Base-by-base conservation (phyloP, 1,140 invertebrate species). In the Drosophila burlai region DNA sequence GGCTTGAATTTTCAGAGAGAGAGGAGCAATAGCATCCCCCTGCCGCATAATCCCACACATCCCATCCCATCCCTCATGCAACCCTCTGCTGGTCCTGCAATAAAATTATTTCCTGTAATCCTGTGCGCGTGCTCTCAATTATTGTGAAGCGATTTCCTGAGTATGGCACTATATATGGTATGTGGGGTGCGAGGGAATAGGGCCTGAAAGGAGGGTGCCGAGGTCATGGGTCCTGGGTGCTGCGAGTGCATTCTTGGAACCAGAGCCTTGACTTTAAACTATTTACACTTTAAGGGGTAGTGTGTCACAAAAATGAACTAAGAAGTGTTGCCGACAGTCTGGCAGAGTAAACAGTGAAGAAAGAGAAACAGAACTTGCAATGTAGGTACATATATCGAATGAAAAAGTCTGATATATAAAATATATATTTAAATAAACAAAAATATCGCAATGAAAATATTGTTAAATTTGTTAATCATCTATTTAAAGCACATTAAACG, bases 41-140 rank as follows among this genome's bases (percentile, higher is more conserved):
- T n/a, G 15, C 36, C 24, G 38, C 6, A 26, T 16, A 29, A 16
- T 40, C 24, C 43, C 36, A 38, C 13, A 40, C 13, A 40, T 38
- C 36, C 10, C 21, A 16, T 21, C 43, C 42, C 55, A 31, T 50
- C 43, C 40, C 59, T 50, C 47, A 38, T 46, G 74, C 73, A 58
- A 43, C 66, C 66, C 38, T 42, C 40, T 36, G 24, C 40, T 2
- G 36, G 50, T 65, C 54, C 75, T 55, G 54, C 75, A 60, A 82
- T 86, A 69, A 86, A 82, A 86, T 82, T 58, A 86, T 85, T 81
- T 79, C 80, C 62, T 86, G 83, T 85, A 83, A 85, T 86, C 82
- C 83, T 50, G 47, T 63, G 79, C 83, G 83, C 82, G 82, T 85
- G 82, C 83, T 85, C 79, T 83, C 83, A 85, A 85, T 85, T 86